A percentile compares a stretch with the other conserved stretches of the same genome.
phyloP scores from a whole-genome alignment of 1,140 invertebrate species.

The Agrypnia vestita region DNA sequence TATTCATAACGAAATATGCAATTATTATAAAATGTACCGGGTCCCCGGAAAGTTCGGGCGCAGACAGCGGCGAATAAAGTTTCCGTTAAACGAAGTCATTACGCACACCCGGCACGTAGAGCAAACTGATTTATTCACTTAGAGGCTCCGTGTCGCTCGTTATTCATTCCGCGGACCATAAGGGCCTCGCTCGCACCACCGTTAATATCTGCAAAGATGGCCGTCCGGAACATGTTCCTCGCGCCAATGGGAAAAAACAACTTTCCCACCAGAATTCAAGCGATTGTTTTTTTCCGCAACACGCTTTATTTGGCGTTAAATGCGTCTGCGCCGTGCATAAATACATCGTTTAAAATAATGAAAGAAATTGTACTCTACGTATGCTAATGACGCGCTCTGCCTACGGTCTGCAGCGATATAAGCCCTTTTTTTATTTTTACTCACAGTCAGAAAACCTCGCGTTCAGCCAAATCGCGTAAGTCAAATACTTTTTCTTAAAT shows the following conservation, averaged over 20 bases:
- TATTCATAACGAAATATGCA: constrained; percentile 9
- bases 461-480: no score
- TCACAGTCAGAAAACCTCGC: no score
- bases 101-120: constrained; percentile 47
- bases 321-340: not conserved
- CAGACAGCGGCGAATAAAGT: constrained; percentile 29
- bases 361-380: no score
- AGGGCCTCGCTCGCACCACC: constrained; percentile 9
- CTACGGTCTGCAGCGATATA: no score
- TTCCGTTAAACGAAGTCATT: constrained; percentile 50
- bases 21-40: not conserved
- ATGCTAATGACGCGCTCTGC: no score
- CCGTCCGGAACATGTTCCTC: not conserved
- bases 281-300: constrained; percentile 6
- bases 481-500: no score
- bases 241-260: constrained; percentile 2
- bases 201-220: not conserved
- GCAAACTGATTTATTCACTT: constrained; percentile 53
- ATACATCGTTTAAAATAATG: not conserved
- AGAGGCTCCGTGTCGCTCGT: constrained; percentile 26
- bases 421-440: no score
- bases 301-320: constrained; percentile 26
- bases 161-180: constrained; percentile 35
- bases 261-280: constrained; percentile 17
- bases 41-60: not conserved